phyloP scores from a whole-genome alignment of 2,797 vertebrate species.

The Bryconaethiops microstoma region DNA sequence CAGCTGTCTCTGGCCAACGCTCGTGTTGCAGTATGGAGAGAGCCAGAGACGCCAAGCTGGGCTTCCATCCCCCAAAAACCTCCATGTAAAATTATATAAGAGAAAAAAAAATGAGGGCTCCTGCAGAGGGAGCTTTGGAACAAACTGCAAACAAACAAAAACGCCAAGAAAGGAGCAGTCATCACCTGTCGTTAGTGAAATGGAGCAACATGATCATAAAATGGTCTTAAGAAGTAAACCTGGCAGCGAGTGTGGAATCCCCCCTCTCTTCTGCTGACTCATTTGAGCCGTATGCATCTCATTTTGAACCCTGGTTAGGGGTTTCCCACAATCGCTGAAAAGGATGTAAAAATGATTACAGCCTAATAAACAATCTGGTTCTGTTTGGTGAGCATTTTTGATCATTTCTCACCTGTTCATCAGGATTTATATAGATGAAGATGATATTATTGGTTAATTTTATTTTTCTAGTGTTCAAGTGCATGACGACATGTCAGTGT shows the following conservation, averaged over 20 bases:
- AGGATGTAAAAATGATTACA: conserved; percentile 32
- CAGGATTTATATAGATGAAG: background rate
- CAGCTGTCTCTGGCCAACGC: conserved; percentile 80
- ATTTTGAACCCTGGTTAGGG: conserved; percentile 80
- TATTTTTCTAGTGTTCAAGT: too few species aligned
- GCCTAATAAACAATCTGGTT: conserved; percentile 42
- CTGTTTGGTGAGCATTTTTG: conserved; percentile 8
- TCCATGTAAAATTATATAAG: conserved; percentile 64
- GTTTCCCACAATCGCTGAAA: conserved; percentile 75
- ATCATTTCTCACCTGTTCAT: background rate
- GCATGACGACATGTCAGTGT: too few species aligned
- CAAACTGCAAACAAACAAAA: conserved; percentile 69
- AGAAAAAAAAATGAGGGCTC: conserved; percentile 63
- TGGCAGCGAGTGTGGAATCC: conserved; percentile 86
- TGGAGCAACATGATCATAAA: conserved; percentile 82
- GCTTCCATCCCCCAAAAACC: conserved; percentile 71
- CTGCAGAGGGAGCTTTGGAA: conserved; percentile 73
- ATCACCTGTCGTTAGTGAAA: conserved; percentile 76
- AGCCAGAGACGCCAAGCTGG: conserved; percentile 61
- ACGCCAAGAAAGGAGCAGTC: conserved; percentile 74
- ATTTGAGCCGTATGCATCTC: conserved; percentile 84
- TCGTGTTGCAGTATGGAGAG: conserved; percentile 36
- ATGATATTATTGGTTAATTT: too few species aligned
- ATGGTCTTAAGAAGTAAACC: conserved; percentile 56
- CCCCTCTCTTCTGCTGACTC: conserved; percentile 89